Evolutionary conservation across 2,113 vertebrate genomes (phyloP).

Genomic region (Tylochromis polylepis): DNA sequence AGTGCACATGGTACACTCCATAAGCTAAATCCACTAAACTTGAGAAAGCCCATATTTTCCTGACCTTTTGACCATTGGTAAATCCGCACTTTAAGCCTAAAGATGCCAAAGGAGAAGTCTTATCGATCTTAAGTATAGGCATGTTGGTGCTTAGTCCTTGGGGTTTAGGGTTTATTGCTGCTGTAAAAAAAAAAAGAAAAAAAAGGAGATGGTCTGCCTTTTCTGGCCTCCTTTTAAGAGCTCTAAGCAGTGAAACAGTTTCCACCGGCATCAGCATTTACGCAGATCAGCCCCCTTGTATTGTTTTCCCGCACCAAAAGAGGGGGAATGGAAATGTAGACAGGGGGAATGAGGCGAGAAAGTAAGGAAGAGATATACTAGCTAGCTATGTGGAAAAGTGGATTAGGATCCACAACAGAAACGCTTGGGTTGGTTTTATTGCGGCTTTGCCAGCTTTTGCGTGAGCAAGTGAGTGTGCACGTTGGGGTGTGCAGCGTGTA

Average conservation of each 20-base stretch:
- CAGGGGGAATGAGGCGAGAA: not conserved
- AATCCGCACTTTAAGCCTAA: not conserved
- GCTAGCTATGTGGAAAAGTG: conserved; percentile 63
- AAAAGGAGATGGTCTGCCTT: not conserved
- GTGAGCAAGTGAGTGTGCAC: not conserved
- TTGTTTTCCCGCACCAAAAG: conserved; percentile 40
- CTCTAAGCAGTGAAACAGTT: conserved; percentile 11
- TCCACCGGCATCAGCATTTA: conserved; percentile 58
- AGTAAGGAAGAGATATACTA: conserved; percentile 32
- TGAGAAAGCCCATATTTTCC: not conserved
- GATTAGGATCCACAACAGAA: conserved; percentile 64
- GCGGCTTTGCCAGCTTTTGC: conserved; percentile 20
- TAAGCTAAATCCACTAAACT: conserved; percentile 8
- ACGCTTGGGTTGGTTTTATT: conserved; percentile 56
- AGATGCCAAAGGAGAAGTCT: not conserved
- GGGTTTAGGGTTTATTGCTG: conserved; percentile 14
- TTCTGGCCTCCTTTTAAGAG: conserved; percentile 19
- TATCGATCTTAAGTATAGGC: conserved; percentile 16
- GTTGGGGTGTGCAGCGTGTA: not conserved
- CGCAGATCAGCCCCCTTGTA: conserved; percentile 39
- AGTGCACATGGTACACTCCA: not conserved
- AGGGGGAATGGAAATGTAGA: conserved; percentile 19
- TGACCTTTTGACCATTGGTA: conserved; percentile 28
- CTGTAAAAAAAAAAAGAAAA: not conserved
- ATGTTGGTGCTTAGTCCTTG: not conserved